phyloP scores from a whole-genome alignment of 2,888 invertebrate species.

The Dendrolimus houi region DNA sequence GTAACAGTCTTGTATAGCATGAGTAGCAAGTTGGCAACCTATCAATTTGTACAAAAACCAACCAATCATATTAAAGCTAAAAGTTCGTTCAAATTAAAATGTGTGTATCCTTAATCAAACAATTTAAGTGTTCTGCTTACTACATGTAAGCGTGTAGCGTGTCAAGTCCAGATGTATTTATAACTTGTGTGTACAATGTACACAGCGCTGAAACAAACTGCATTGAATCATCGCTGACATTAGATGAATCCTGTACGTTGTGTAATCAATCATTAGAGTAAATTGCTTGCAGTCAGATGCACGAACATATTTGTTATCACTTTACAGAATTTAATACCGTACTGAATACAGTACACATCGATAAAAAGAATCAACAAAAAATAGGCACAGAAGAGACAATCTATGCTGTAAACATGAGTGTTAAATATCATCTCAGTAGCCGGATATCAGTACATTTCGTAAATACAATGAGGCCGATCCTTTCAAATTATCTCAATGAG shows the following conservation, averaged over 20 bases:
- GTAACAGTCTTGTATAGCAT: too few relatives aligned
- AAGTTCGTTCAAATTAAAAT: not conserved
- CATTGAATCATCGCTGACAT: slow-evolving; percentile 47
- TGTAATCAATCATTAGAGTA: slow-evolving; percentile 54
- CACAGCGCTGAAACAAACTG: slow-evolving; percentile 24
- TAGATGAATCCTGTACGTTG: slow-evolving; percentile 42
- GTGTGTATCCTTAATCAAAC: not conserved
- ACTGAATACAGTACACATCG: too few relatives aligned
- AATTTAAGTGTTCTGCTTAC: not conserved
- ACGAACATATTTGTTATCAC: slow-evolving; percentile 4
- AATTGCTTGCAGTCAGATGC: slow-evolving; percentile 26
- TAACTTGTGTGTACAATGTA: not conserved
- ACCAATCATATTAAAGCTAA: too few relatives aligned
- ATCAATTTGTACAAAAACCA: too few relatives aligned
- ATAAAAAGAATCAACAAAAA: not conserved
- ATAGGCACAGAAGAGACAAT: too few relatives aligned
- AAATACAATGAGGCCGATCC: too few relatives aligned
- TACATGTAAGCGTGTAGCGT: not conserved
- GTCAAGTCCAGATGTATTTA: not conserved
- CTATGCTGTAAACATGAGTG: too few relatives aligned
- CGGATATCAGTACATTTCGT: too few relatives aligned
- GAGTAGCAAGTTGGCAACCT: too few relatives aligned
- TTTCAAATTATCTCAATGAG: slow-evolving; percentile 6
- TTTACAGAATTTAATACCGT: too few relatives aligned
- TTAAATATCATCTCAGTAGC: too few relatives aligned